Conservation (phyloP, 2,797 vertebrate species). For the Choloepus didactylus region DNA sequence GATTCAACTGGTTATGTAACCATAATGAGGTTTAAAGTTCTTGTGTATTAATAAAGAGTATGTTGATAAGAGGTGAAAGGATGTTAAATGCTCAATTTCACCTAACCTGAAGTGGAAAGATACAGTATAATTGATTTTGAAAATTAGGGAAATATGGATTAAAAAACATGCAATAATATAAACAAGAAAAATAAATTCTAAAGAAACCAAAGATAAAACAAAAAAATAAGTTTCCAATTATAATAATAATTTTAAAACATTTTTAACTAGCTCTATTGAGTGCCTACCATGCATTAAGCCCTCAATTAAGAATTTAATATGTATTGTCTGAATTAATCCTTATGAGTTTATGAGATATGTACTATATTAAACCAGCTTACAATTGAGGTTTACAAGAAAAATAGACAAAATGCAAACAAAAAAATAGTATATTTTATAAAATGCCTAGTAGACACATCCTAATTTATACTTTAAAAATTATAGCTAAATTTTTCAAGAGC, state of each 20-base stretch:
- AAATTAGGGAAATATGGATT: neutral
- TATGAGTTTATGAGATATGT: neutral
- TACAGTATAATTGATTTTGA: neutral
- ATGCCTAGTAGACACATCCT: neutral
- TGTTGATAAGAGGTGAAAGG: conserved; percentile 2
- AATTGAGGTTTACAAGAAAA: neutral
- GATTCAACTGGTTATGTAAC: conserved; percentile 24
- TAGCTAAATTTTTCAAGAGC: neutral
- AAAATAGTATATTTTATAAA: neutral
- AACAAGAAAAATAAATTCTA: conserved; percentile 1
- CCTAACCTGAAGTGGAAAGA: neutral
- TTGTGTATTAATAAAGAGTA: neutral
- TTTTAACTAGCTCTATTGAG: neutral
- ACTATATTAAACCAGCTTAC: neutral
- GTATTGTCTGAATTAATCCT: neutral
- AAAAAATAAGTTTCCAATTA: neutral
- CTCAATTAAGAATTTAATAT: neutral
- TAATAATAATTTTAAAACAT: too few species aligned
- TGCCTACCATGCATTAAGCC: neutral
- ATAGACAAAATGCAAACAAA: neutral
- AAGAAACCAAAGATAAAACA: neutral
- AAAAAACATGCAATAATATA: neutral
- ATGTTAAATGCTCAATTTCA: neutral
- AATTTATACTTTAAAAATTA: neutral
- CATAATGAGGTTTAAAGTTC: neutral